Evolutionary conservation across 2,797 vertebrate genomes (phyloP).

Genomic region (Hypotaenidia philippensis): DNA sequence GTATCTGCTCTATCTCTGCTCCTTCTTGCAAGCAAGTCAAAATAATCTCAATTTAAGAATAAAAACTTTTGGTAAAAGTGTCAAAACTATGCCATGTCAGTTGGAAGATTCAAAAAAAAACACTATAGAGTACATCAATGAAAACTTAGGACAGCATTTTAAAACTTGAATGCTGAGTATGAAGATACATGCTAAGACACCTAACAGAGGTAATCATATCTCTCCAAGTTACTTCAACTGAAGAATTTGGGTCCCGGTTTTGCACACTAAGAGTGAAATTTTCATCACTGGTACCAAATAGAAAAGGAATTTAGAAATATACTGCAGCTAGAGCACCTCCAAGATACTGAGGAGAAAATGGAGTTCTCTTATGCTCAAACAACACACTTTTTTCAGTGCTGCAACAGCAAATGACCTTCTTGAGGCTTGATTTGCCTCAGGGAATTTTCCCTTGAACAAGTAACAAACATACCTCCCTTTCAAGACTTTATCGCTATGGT

Average conservation of each 20-base stretch:
- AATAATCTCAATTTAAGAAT: not conserved
- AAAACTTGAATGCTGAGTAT: not conserved
- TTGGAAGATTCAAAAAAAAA: not conserved
- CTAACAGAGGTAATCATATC: not conserved
- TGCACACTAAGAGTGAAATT: not conserved
- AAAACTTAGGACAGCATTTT: not conserved
- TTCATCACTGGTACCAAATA: not conserved
- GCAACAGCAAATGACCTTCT: not conserved
- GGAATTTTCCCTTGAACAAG: not conserved
- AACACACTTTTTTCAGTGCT: not conserved
- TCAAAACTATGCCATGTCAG: not conserved
- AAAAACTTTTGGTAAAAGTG: not conserved
- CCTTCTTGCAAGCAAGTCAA: not conserved
- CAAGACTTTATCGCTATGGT: not conserved
- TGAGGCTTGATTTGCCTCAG: not conserved
- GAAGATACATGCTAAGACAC: not conserved
- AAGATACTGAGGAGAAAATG: not conserved
- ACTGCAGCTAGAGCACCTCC: not conserved
- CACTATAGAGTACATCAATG: rapidly evolving
- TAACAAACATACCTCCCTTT: not conserved
- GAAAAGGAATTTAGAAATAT: not conserved
- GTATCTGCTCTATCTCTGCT: not conserved
- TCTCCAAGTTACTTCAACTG: not conserved
- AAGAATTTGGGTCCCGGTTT: not conserved
- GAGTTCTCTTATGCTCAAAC: not conserved